phyloP scores from a whole-genome alignment of 2,113 vertebrate genomes.

The Syrmaticus mikado region DNA sequence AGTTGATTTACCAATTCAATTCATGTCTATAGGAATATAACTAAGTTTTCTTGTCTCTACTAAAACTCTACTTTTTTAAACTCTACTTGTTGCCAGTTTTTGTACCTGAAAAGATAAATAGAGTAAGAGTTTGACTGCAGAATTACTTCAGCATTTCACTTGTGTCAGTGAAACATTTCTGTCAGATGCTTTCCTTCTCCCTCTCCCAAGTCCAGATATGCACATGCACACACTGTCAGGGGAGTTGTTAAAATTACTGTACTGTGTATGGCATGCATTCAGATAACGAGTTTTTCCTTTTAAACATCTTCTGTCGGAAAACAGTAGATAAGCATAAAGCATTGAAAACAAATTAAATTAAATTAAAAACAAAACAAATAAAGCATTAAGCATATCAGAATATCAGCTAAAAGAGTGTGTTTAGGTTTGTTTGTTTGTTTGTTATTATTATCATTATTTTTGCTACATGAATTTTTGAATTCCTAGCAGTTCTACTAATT shows the following conservation, averaged over 20 bases:
- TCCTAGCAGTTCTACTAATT: accelerated
- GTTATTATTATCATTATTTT: not conserved
- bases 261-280: not conserved
- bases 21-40: not conserved
- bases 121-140: not conserved
- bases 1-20: not conserved
- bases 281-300: not conserved
- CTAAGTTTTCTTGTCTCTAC: not conserved
- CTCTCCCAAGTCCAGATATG: accelerated
- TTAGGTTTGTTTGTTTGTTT: not conserved
- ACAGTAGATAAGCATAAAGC: not conserved
- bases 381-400: not conserved
- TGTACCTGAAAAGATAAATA: not conserved
- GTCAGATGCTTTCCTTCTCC: not conserved
- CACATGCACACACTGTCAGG: not conserved
- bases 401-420: not conserved
- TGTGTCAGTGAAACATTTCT: not conserved
- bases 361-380: too few relatives aligned
- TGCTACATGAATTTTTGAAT: not conserved
- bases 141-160: not conserved
- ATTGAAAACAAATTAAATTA: too few relatives aligned
- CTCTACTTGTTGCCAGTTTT: not conserved
- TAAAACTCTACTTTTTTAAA: not conserved
- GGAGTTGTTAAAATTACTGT: not conserved
- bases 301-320: not conserved